Base-by-base conservation (phyloP, 2,888 invertebrate species). In the Limenitis camilla region DNA sequence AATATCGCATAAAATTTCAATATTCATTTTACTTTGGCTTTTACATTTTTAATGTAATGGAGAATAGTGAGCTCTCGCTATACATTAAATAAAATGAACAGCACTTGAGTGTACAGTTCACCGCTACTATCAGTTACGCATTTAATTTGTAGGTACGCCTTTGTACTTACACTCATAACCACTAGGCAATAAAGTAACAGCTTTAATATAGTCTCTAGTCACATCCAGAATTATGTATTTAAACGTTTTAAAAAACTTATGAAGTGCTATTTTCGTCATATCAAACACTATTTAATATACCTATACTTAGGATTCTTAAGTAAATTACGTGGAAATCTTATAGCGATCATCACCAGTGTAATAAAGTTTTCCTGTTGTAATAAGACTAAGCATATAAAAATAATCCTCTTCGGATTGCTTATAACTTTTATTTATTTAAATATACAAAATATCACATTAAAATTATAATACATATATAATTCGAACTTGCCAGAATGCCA, bases 81-180 rank as follows among this genome's bases (percentile, higher is more conserved):
- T 45, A 51, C 44, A 51, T 51, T 51, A 51, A 45, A 51, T 40
- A 44, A 54, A 54, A 45, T 51, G 50, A 54, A 54, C 50, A 46
- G 50, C 50, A 42, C 50, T 52, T 44, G 51, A 55, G 40, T 36
- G 47, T 43, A 36, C 39, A 51, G 51, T 51, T 49, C 55, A 52
- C 35, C 52, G 45, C 44, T 35, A 45, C 31, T 45, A 50, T 49
- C 53, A 51, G 50, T 35, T 44, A 45, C 36, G 50, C 50, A 50
- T 54, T 42, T 45, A 54, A 54, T 54, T 54, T 50, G 49, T 41
- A 45, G 41, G 19, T 19, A 19, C 38, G 40, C 45, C 49, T 53
- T 46, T 46, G 41, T 33, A 32, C 53, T 19, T 29, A 39, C 44
- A 19, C 49, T 36, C 32, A 51, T 8, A 40, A 31, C 40, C 33